These are phyloP conservation scores for Thysanoteuthis rhombus DNA, from an alignment of 2,888 invertebrate genomes.

Conservation along the genomic window DNA sequence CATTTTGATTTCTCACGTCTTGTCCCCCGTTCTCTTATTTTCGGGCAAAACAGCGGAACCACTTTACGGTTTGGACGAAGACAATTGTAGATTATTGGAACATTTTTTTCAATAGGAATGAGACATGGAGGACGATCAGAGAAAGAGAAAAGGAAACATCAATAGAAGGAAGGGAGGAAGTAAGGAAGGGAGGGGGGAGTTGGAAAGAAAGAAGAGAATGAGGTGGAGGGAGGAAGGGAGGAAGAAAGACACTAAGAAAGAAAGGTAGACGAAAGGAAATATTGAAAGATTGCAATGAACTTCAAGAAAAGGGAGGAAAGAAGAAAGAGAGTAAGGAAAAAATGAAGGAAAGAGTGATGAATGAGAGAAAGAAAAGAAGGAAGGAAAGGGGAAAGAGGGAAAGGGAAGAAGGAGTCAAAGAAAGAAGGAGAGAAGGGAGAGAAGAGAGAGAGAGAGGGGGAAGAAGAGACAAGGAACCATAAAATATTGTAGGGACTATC, in stretches of 20 bases:
- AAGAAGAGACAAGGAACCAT: no score
- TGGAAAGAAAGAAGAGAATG: no score
- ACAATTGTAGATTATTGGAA: neutral
- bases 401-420: fast-evolving
- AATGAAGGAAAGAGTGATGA: no score
- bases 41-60: neutral
- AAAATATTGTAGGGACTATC: no score
- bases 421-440: fast-evolving
- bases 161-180: no score
- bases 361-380: neutral
- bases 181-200: neutral
- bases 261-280: no score
- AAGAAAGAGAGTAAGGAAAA: no score
- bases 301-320: no score
- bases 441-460: neutral
- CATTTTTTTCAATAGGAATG: neutral
- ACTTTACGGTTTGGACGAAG: neutral
- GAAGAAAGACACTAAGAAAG: no score
- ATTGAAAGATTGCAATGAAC: no score
- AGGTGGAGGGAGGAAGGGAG: no score
- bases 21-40: neutral
- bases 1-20: neutral
- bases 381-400: neutral
- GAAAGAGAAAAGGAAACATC: neutral
- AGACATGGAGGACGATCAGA: neutral